Evolutionary conservation across 2,888 invertebrate genomes (phyloP).

Genomic region (Scaptomyza parva): DNA sequence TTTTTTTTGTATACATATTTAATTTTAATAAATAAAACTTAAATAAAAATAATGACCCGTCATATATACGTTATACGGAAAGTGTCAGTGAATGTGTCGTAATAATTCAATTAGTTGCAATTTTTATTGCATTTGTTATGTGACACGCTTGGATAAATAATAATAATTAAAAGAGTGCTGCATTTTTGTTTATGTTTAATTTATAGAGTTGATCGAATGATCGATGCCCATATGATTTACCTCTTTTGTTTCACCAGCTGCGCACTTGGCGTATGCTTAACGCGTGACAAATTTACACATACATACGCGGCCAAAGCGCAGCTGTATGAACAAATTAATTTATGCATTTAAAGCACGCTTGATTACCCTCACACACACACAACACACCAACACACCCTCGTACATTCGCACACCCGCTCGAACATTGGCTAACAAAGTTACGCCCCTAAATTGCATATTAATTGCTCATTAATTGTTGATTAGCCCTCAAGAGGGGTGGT

Average conservation of each 20-base stretch:
- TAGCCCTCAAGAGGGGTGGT: slow-evolving; percentile 61
- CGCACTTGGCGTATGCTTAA: slow-evolving; percentile 16
- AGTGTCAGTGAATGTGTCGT: not conserved
- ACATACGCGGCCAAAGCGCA: not conserved
- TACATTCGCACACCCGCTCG: not conserved
- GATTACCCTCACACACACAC: slow-evolving; percentile 33
- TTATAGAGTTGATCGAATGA: slow-evolving; percentile 13
- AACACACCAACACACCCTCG: slow-evolving; percentile 7
- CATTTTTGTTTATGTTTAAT: slow-evolving; percentile 11
- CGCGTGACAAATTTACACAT: slow-evolving; percentile 18
- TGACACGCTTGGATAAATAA: slow-evolving; percentile 4
- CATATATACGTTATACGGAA: not conserved
- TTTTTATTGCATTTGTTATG: slow-evolving; percentile 6
- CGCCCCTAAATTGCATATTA: slow-evolving; percentile 72
- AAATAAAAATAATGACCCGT: not conserved
- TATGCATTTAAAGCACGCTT: slow-evolving; percentile 62
- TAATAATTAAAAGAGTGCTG: slow-evolving; percentile 8
- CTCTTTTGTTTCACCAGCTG: not conserved
- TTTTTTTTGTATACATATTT: not conserved
- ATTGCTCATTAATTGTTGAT: slow-evolving; percentile 79
- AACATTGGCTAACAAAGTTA: slow-evolving; percentile 26
- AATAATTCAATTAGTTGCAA: slow-evolving; percentile 13
- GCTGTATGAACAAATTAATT: slow-evolving; percentile 44
- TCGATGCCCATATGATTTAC: slow-evolving; percentile 19
- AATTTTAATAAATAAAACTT: slow-evolving; percentile 8